phyloP scores from a whole-genome alignment of 30 jellyfish, hydroid and myxozoan genomes.

The Aurelia aurita region DNA sequence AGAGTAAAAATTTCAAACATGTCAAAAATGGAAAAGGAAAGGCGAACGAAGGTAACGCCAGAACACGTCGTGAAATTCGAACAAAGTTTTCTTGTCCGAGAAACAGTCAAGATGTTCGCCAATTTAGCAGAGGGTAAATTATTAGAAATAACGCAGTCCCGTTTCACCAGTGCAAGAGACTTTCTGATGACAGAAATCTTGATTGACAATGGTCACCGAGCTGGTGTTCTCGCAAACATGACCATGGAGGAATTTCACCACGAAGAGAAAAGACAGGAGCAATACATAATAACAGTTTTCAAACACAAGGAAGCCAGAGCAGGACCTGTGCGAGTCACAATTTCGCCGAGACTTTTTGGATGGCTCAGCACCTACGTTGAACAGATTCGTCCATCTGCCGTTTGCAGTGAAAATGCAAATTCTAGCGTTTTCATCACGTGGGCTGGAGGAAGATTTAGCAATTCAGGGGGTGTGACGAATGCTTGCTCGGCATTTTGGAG shows the following conservation, averaged over 20 bases:
- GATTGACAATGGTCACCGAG: conserved; percentile 43
- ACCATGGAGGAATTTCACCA: conserved; percentile 20
- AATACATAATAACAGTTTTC: conserved; percentile 20
- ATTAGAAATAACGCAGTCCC: conserved; percentile 22
- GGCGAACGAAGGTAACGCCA: conserved; percentile 27
- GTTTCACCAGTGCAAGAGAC: conserved; percentile 41
- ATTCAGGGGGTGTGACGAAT: conserved; percentile 39
- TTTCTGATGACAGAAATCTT: conserved; percentile 35
- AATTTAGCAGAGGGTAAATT: background rate
- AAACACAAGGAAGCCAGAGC: conserved; percentile 58
- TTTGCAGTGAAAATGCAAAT: background rate
- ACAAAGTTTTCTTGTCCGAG: conserved; percentile 5
- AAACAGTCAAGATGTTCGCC: conserved; percentile 15
- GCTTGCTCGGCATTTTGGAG: conserved; percentile 31
- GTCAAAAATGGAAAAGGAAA: conserved; percentile 44
- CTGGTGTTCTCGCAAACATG: conserved; percentile 52
- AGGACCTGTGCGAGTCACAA: conserved; percentile 40
- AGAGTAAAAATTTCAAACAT: conserved; percentile 35
- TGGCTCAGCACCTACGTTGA: conserved; percentile 31
- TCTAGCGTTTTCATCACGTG: conserved; percentile 41
- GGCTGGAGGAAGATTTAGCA: conserved; percentile 25
- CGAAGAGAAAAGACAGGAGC: conserved; percentile 11
- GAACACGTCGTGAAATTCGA: conserved; percentile 24
- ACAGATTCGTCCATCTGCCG: conserved; percentile 12
- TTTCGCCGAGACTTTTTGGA: conserved; percentile 25